phyloP scores from a whole-genome alignment of 2,888 invertebrate species.

The Galerucella calmariensis region DNA sequence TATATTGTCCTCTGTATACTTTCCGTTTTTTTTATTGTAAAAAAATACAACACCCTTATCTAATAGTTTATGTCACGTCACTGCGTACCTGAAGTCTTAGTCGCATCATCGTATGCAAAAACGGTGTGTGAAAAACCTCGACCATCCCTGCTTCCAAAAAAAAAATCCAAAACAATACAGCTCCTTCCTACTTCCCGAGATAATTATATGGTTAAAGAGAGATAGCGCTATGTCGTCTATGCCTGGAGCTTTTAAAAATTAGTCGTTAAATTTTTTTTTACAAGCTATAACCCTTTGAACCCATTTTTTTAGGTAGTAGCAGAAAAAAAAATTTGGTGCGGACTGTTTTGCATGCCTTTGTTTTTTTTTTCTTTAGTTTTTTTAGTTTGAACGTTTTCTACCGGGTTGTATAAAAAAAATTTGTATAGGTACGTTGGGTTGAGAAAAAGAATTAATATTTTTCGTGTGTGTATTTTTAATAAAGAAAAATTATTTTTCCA shows the following conservation, averaged over 20 bases:
- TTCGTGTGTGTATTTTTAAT: background rate
- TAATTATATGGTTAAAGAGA: constrained; percentile 42
- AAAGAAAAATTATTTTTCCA: too few relatives aligned
- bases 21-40: background rate
- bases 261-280: constrained; percentile 47
- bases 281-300: constrained; percentile 44
- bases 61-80: constrained; percentile 4
- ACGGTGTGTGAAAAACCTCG: constrained; percentile 45
- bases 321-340: constrained; percentile 49
- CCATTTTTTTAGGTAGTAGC: constrained; percentile 46
- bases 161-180: constrained; percentile 41
- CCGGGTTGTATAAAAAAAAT: constrained; percentile 35
- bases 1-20: background rate
- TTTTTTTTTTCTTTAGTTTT: constrained; percentile 36
- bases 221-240: constrained; percentile 28
- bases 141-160: constrained; percentile 29
- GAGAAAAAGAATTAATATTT: background rate
- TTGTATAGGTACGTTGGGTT: background rate
- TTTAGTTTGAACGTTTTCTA: constrained; percentile 34
- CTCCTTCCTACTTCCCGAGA: constrained; percentile 40
- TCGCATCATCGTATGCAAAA: constrained; percentile 47
- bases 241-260: constrained; percentile 43
- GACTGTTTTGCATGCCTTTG: constrained; percentile 40
- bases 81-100: constrained; percentile 31
- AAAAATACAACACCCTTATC: background rate